Percentiles rank a stretch among this genome's conserved stretches.
Evolutionary conservation across 1,140 invertebrate genomes (phyloP).

Genomic region (Cotesia chilonis): DNA sequence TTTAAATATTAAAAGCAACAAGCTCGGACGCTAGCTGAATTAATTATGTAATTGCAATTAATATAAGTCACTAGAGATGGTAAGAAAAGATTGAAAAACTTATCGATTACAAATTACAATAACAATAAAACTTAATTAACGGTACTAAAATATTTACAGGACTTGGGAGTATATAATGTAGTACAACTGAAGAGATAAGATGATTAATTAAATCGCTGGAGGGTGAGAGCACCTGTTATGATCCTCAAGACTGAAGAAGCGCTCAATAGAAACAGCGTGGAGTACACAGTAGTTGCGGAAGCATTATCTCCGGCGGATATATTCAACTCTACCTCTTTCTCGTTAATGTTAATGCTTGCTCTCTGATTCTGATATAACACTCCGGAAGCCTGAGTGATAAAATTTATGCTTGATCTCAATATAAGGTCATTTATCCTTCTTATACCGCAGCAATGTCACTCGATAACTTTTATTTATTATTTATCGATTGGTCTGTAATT

Average conservation of each 20-base stretch:
- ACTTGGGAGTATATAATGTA: too few relatives aligned
- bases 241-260: slow-evolving; percentile 43
- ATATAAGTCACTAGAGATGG: too few relatives aligned
- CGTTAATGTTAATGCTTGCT: neutral
- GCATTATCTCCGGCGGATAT: slow-evolving; percentile 1
- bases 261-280: neutral
- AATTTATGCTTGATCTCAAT: neutral
- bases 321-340: neutral
- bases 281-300: neutral
- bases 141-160: too few relatives aligned
- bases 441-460: neutral
- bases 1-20: too few relatives aligned
- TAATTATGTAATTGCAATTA: too few relatives aligned
- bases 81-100: too few relatives aligned
- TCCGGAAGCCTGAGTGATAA: slow-evolving; percentile 8
- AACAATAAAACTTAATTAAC: too few relatives aligned
- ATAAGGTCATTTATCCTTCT: neutral
- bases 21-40: too few relatives aligned
- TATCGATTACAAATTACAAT: too few relatives aligned
- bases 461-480: neutral
- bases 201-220: neutral
- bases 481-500: neutral
- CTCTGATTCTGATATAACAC: neutral
- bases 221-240: slow-evolving; percentile 55
- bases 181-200: neutral